Evolutionary conservation across 2,888 invertebrate species (phyloP), one percentile per base, ranked within the genome.

Genomic region (Leucophenga maculata): DNA sequence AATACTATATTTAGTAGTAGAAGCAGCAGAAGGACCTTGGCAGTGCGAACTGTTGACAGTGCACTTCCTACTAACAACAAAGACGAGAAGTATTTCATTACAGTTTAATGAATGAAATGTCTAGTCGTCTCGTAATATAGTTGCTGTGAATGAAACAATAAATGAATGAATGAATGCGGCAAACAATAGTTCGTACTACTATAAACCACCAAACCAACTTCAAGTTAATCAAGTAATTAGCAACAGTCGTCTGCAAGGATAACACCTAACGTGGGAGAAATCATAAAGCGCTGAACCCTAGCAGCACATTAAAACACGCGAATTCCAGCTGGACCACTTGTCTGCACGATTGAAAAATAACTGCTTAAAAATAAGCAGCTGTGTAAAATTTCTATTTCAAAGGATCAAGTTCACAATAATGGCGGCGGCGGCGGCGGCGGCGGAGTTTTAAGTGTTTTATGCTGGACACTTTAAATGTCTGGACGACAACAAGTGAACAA

Each of bases 101-200:
- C 82, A 83, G 82, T 77, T 80, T 79, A 76, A 75, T 80, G 78
- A 78, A 82, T 72, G 68, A 74, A 83, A 83, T 83, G 80, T 82
- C 82, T 80, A 72, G 75, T 69, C 76, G 72, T 67, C n/a, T n/a
- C 72, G 65, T 20, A 46, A 46, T n/a, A 65, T 60, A 62, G 66
- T 20, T 46, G 39, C 26, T 22, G 64, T 62, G 39, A 16, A 39
- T n/a, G 39, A 39, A 57, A 18, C 31, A 13, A 32, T 26, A 16
- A 59, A 32, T 32, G 59, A 59, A 31, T 59, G 60, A 39, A 60
- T 18, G 8, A 54, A 18, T 18, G 67, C 70, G 66, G 69, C 60
- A 57, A 59, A 48, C 55, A 59, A 44, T 59, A 59, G 55, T 39
- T 44, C n/a, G n/a, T n/a, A n/a, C 26, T 26, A 4, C 20, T 13